Conservation (phyloP, 2,113 vertebrate genomes). For the Psittacara wagleri region DNA sequence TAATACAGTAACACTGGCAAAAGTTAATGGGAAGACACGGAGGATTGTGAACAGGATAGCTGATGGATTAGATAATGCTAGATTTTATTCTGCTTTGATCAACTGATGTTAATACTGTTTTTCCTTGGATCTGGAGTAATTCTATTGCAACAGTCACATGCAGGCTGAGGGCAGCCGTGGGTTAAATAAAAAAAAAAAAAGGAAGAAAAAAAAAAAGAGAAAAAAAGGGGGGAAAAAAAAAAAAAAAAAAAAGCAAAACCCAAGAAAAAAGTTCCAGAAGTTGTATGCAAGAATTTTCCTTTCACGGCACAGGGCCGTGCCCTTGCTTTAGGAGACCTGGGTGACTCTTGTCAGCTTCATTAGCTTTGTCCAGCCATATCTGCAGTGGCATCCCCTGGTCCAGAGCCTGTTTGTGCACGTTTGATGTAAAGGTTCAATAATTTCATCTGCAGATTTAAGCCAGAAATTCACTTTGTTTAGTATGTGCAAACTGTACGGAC, state of each 20-base stretch:
- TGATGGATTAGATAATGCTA: slow-evolving; percentile 57
- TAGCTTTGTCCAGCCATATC: slow-evolving; percentile 85
- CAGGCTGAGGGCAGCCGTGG: slow-evolving; percentile 68
- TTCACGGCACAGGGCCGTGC: slow-evolving; percentile 62
- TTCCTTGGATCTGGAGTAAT: slow-evolving; percentile 73
- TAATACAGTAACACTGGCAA: slow-evolving; percentile 81
- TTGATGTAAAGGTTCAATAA: slow-evolving; percentile 97
- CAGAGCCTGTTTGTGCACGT: slow-evolving; percentile 91
- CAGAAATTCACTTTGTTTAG: slow-evolving; percentile 33
- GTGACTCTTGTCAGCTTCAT: slow-evolving; percentile 67
- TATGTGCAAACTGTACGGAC: not conserved
- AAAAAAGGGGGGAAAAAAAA: not conserved
- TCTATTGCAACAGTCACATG: slow-evolving; percentile 80
- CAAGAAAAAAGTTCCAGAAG: slow-evolving; percentile 54
- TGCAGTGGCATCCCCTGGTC: slow-evolving; percentile 80
- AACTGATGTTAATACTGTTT: slow-evolving; percentile 81
- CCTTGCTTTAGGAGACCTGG: slow-evolving; percentile 57
- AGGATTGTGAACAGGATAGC: slow-evolving; percentile 72
- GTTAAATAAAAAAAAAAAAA: slow-evolving; percentile 37
- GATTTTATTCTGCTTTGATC: slow-evolving; percentile 73
- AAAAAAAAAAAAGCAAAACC: accelerated
- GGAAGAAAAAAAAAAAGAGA: not conserved
- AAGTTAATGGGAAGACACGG: slow-evolving; percentile 78
- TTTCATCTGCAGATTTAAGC: slow-evolving; percentile 85
- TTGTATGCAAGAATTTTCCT: slow-evolving; percentile 55